These are phyloP conservation scores for Entomyzon cyanotis DNA, from an alignment of 2,113 vertebrate genomes.

Conservation along the genomic window DNA sequence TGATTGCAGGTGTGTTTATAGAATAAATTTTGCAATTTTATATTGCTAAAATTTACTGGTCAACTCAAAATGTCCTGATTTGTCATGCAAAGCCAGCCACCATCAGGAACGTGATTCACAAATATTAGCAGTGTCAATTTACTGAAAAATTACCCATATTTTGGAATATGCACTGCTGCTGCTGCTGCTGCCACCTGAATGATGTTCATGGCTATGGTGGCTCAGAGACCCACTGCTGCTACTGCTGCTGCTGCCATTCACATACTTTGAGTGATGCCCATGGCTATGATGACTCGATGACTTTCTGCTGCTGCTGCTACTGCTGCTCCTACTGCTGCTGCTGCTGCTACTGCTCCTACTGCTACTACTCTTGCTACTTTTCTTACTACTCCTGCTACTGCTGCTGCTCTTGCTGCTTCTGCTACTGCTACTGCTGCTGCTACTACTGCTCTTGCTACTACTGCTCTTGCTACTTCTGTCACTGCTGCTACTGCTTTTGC, in stretches of 20 bases:
- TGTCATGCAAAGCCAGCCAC: not conserved
- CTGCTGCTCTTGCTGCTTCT: rapidly evolving
- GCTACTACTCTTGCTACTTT: rapidly evolving
- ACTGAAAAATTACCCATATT: slow-evolving; percentile 39
- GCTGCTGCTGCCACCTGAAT: not conserved
- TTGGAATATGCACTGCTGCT: not conserved
- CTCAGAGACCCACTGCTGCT: not conserved
- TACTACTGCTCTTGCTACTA: rapidly evolving
- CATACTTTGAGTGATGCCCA: not conserved
- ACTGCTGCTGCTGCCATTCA: not conserved
- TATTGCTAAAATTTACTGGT: not conserved
- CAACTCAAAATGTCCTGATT: not conserved
- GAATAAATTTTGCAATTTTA: not conserved
- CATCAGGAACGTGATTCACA: not conserved
- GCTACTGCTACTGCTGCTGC: rapidly evolving
- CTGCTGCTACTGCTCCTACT: rapidly evolving
- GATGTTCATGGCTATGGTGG: not conserved
- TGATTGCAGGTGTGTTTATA: not conserved
- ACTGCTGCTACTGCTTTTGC: rapidly evolving
- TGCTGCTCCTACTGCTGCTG: rapidly evolving
- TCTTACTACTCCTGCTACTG: rapidly evolving
- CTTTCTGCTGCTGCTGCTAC: not conserved
- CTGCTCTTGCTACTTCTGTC: rapidly evolving
- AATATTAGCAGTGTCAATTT: not conserved
- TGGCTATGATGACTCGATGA: not conserved